Evolutionary conservation across 2,113 vertebrate genomes (phyloP), one percentile per base, ranked within the genome.

Genomic region (Phaethon lepturus): DNA sequence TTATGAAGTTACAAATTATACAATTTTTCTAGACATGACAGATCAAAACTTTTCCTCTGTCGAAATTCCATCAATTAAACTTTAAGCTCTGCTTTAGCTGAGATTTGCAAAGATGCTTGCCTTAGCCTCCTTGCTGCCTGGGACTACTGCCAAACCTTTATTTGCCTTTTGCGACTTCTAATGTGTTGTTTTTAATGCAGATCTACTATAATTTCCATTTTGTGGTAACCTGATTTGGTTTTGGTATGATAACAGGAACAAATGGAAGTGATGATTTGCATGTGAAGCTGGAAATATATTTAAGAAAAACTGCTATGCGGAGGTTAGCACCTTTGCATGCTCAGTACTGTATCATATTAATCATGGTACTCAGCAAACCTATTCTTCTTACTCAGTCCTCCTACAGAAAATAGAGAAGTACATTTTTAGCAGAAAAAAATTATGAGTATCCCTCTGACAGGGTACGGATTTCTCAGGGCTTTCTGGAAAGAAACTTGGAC

Each of bases 401-500:
- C 94, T 40, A 84, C 91, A 86, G 88, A 92, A 94, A 75, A 64
- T 35, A 67, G 63, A 95, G 75, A 89, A 87, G 80, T 72, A 89
- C 49, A 50, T 91, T 95, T 95, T 84, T 90, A 94, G 89, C 77
- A 94, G 86, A 35, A 69, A 74, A 66, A 55, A 42, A 33, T 9
- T 66, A 6, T 9, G 67, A 95, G 86, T 87, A 44, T 68, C 77
- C 59, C 75, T 91, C 58, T 88, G 91, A 75, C 66, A 84, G 64
- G 17, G 40, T 72, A 63, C 79, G 89, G 79, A 94, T 95, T 93
- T 95, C 58, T 96, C 22, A 31, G 49, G 80, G 66, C 80, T 64
- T 88, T 93, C 77, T 95, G 93, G 89, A 85, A 89, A 79, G 95
- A 93, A 96, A 87, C 86, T 82, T 95, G 95, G 94, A 95, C 66